phyloP scores from a whole-genome alignment of 2,888 invertebrate genomes.

The Cantharis rufa region DNA sequence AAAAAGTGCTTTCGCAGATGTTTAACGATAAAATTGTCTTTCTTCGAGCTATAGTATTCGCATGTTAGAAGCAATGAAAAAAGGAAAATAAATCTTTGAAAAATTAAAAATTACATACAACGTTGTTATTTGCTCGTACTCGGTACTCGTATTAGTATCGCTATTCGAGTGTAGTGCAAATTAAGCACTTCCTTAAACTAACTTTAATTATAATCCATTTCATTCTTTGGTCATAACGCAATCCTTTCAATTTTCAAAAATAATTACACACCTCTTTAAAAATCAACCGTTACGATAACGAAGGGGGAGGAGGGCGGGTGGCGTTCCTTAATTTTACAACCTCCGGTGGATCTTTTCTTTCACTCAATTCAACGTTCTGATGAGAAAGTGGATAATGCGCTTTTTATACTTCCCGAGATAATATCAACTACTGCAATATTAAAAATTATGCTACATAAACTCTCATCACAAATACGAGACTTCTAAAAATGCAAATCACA shows the following conservation, averaged over 20 bases:
- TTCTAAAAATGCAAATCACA: conserved; percentile 23
- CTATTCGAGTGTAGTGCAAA: background rate
- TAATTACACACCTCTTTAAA: background rate
- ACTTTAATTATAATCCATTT: background rate
- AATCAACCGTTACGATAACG: background rate
- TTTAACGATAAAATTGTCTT: background rate
- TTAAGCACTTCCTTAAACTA: background rate
- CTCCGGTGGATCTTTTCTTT: background rate
- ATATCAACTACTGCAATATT: background rate
- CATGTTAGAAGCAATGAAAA: background rate
- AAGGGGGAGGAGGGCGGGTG: background rate
- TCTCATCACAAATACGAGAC: background rate
- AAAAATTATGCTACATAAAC: conserved; percentile 14
- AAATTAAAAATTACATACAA: background rate
- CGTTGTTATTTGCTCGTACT: background rate
- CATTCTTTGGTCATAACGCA: background rate
- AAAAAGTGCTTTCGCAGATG: background rate
- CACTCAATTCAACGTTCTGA: background rate
- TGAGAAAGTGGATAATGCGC: background rate
- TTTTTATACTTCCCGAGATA: background rate
- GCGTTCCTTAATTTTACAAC: background rate
- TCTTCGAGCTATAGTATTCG: background rate
- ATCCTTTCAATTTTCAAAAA: background rate
- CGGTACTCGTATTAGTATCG: background rate
- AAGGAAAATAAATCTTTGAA: background rate